phyloP scores from a whole-genome alignment of 2,888 invertebrate genomes.

The Neoaliturus tenellus region DNA sequence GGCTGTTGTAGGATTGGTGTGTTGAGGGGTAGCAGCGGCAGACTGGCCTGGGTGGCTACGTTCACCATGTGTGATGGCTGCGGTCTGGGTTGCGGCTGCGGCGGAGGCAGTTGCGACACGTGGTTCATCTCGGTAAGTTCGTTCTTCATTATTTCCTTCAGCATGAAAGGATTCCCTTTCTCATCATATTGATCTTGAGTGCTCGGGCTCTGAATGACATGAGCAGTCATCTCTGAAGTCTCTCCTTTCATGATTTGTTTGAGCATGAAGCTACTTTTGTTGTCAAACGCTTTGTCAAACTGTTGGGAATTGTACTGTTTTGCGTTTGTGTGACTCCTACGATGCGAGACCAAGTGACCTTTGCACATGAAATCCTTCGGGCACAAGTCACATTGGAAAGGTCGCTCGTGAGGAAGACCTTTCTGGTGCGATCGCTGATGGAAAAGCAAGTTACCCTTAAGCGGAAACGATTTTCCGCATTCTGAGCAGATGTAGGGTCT shows the following conservation, averaged over 20 bases:
- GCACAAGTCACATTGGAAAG: slow-evolving; percentile 88
- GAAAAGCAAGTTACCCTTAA: slow-evolving; percentile 77
- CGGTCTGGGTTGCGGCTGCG: slow-evolving; percentile 1
- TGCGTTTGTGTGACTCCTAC: slow-evolving; percentile 84
- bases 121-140: slow-evolving; percentile 64
- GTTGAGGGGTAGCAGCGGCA: slow-evolving; percentile 64
- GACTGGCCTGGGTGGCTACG: slow-evolving; percentile 68
- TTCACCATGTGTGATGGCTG: slow-evolving; percentile 66
- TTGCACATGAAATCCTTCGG: slow-evolving; percentile 93
- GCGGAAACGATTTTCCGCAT: slow-evolving; percentile 65
- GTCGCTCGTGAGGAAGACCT: slow-evolving; percentile 79
- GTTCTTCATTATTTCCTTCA: slow-evolving; percentile 68
- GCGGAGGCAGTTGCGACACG: background rate
- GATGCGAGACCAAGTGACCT: slow-evolving; percentile 89
- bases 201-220: slow-evolving; percentile 64
- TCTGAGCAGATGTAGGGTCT: slow-evolving; percentile 85
- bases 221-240: slow-evolving; percentile 64
- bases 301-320: slow-evolving; percentile 61
- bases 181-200: slow-evolving; percentile 61
- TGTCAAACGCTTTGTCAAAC: slow-evolving; percentile 63
- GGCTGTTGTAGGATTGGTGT: slow-evolving; percentile 61
- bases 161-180: slow-evolving; percentile 65
- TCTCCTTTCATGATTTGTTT: slow-evolving; percentile 68
- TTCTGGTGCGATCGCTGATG: slow-evolving; percentile 93
- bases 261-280: slow-evolving; percentile 66